phyloP scores from a whole-genome alignment of 2,113 vertebrate genomes.

The Alaudala cheleensis region DNA sequence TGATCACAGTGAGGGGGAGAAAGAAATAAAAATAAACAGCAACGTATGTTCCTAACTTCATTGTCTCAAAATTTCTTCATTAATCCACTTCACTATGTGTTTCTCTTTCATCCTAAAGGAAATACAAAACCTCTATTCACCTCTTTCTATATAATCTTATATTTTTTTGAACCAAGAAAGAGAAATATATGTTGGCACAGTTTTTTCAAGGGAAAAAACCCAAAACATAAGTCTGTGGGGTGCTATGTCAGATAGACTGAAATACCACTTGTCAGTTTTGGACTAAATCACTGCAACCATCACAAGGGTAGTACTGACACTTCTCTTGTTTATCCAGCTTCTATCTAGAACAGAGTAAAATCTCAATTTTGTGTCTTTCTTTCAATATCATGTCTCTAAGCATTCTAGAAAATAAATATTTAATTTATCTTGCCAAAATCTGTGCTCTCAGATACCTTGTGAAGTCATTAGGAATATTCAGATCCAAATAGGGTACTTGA shows the following conservation, averaged over 20 bases:
- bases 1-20: background rate
- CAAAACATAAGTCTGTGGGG: background rate
- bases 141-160: background rate
- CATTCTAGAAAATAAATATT: background rate
- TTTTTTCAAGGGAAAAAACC: background rate
- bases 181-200: background rate
- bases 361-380: background rate
- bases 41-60: background rate
- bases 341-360: background rate
- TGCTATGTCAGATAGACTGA: background rate
- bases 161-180: background rate
- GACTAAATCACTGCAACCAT: background rate
- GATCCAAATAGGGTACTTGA: background rate
- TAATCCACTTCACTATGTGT: background rate
- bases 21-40: slow-evolving; percentile 21
- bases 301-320: background rate
- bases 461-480: background rate
- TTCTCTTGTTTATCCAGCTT: background rate
- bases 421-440: background rate
- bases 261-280: background rate
- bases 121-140: background rate
- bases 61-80: background rate
- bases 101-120: background rate
- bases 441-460: background rate
- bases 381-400: background rate